Evolutionary conservation across 2,797 vertebrate species (phyloP), one percentile per base, ranked within the genome.

Genomic region (Denticeps clupeoides): DNA sequence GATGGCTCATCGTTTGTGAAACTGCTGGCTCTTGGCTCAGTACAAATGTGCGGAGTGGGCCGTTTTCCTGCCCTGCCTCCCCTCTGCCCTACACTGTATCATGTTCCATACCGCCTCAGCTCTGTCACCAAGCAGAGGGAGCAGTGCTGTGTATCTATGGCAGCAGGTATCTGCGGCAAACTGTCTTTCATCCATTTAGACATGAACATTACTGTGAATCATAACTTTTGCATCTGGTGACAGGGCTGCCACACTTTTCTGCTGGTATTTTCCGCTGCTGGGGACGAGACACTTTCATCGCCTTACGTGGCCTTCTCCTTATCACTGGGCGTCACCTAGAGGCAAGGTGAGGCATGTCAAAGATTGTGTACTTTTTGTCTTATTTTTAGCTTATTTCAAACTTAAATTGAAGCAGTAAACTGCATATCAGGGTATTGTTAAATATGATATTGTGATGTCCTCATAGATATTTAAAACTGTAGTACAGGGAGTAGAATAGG

Each of bases 241-340:
- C 54, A 97, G 94, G 94, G 60, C 84, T 99, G 48, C 94, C 94
- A 65, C 93, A 99, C 65, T 99, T 97, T 71, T 87, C 90, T 4
- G 80, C 89, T 31, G 94, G 93, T 23, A 87, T 97, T 63, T 99
- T 99, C 76, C 91, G 93, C 10, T 95, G 88, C 7, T 99, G 94
- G 93, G 94, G 94, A 55, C 81, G 92, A 57, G 93, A 99, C 63
- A 93, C 93, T 1, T 99, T 99, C 55, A 93, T 99, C 43, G 82
- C 91, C 10, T 80, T 99, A 50, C 77, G 90, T 65, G 94, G 92
- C 16, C 71, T 96, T 1, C 69, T 96, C 79, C 79, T 99, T 37
- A 62, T 97, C 51, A 90, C 93, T 1, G 94, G 93, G 13, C 82
- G 90, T 55, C 77, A 89, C 60, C 21, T 71, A 4, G 93, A 97